Evolutionary conservation across 1,140 invertebrate species (phyloP).

Genomic region (Drosophila sucinea): DNA sequence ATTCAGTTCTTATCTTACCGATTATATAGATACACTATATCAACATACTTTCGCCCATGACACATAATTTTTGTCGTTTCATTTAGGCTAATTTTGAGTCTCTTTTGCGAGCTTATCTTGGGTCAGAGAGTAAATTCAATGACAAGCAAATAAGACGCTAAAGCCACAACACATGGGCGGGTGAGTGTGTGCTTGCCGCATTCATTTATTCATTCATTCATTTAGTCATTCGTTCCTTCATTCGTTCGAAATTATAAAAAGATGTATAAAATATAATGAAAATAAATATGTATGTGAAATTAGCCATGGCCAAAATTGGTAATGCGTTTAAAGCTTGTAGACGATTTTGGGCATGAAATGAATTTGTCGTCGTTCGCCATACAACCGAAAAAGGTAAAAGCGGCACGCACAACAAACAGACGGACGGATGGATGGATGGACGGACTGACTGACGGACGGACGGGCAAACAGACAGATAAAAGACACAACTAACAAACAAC

Average conservation of each 20-base stretch:
- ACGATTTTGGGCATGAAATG: slow-evolving; percentile 69
- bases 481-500: slow-evolving; percentile 25
- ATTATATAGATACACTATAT: too few relatives aligned
- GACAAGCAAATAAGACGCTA: background rate
- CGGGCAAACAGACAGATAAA: slow-evolving; percentile 27
- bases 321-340: slow-evolving; percentile 73
- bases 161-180: background rate
- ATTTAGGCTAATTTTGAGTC: too few relatives aligned
- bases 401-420: slow-evolving; percentile 45
- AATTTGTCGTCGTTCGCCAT: slow-evolving; percentile 67
- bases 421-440: slow-evolving; percentile 19
- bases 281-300: slow-evolving; percentile 54
- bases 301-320: slow-evolving; percentile 74
- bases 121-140: background rate
- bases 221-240: background rate
- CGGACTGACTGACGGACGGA: slow-evolving; percentile 15
- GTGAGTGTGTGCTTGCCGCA: background rate
- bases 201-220: background rate
- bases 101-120: background rate
- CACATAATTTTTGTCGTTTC: too few relatives aligned
- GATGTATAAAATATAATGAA: slow-evolving; percentile 31
- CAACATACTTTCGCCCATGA: too few relatives aligned
- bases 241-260: slow-evolving; percentile 30
- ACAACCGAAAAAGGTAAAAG: slow-evolving; percentile 58
- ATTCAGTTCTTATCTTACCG: too few relatives aligned